Evolutionary conservation across 2,113 vertebrate genomes (phyloP).

Genomic region (Bettongia penicillata): DNA sequence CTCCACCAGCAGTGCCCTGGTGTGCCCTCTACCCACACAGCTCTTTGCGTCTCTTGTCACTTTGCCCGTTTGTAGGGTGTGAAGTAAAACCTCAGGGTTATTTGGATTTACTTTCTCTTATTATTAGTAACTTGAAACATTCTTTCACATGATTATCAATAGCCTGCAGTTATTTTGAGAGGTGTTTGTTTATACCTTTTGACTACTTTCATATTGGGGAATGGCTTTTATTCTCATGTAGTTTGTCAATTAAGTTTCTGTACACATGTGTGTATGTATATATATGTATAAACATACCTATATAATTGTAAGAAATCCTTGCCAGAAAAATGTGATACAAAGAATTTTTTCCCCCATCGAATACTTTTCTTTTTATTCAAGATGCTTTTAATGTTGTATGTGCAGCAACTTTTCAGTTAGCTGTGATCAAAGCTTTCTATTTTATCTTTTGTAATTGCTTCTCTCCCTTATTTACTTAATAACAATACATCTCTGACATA

Average conservation of each 20-base stretch:
- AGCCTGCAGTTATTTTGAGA: background rate
- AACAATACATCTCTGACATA: background rate
- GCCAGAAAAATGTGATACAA: no score
- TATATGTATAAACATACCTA: no score
- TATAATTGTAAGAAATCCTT: no score
- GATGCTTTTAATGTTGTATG: background rate
- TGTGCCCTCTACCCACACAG: background rate
- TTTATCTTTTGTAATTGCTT: background rate
- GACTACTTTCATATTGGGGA: background rate
- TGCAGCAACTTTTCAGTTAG: background rate
- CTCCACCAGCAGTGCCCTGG: background rate
- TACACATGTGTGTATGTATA: no score
- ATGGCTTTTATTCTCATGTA: background rate
- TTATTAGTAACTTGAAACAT: background rate
- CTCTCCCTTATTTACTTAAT: background rate
- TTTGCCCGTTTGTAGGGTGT: background rate
- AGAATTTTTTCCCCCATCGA: background rate
- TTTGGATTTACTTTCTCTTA: background rate
- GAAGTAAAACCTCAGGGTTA: background rate
- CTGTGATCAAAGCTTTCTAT: background rate
- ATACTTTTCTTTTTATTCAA: background rate
- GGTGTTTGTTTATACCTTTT: background rate
- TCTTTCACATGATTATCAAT: background rate
- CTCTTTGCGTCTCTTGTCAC: background rate
- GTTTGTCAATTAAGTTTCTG: no score